Percentiles rank a stretch among this genome's conserved stretches.
Evolutionary conservation across 2,113 vertebrate genomes (phyloP).

Genomic region (Amia ocellicauda): DNA sequence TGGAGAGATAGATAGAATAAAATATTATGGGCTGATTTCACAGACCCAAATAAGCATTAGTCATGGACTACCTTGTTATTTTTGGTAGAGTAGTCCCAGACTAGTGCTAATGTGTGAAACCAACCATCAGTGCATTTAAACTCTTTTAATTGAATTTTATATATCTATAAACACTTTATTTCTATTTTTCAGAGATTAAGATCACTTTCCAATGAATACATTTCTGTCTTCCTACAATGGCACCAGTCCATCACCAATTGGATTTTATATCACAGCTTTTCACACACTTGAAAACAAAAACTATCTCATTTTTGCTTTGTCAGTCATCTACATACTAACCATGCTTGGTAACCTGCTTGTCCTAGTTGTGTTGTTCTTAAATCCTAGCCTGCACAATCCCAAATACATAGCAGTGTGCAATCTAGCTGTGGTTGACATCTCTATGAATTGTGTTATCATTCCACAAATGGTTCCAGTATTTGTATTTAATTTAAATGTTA

Average conservation of each 20-base stretch:
- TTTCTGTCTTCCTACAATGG: constrained; percentile 22
- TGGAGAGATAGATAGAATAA: no score
- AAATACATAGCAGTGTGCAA: constrained; percentile 44
- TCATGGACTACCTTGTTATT: no score
- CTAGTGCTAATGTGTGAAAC: no score
- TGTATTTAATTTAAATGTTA: constrained; percentile 34
- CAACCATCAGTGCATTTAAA: no score
- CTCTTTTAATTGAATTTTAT: no score
- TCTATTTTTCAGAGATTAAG: no score
- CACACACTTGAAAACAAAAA: constrained; percentile 28
- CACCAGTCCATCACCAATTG: constrained; percentile 10
- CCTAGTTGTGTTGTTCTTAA: constrained; percentile 25
- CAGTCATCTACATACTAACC: constrained; percentile 35
- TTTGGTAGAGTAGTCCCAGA: no score
- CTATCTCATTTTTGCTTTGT: constrained; percentile 32
- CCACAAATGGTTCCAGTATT: constrained; percentile 46
- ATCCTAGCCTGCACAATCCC: constrained; percentile 37
- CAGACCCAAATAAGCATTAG: no score
- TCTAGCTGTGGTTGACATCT: constrained; percentile 43
- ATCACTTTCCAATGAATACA: constrained; percentile 20
- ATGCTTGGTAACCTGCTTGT: constrained; percentile 33
- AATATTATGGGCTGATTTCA: no score
- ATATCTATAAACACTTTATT: no score
- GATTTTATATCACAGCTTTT: constrained; percentile 39
- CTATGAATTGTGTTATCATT: constrained; percentile 43